Evolutionary conservation across 2,888 invertebrate species (phyloP).

Genomic region (Eutolmus rufibarbis): DNA sequence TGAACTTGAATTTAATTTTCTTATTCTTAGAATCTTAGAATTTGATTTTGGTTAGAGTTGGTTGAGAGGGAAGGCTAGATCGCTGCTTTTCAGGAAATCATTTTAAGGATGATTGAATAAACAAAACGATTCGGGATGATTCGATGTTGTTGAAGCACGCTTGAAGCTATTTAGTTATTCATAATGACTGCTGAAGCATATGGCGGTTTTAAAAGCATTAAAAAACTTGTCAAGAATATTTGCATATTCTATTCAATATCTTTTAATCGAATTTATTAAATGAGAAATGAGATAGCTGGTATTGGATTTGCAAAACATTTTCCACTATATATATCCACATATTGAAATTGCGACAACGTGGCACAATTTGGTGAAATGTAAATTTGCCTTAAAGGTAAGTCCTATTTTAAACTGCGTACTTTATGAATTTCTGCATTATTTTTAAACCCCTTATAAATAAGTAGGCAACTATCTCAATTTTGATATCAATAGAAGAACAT

Average conservation of each 20-base stretch:
- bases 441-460: background rate
- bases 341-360: too few species aligned
- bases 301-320: too few species aligned
- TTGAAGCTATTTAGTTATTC: background rate
- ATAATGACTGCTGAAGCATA: background rate
- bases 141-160: background rate
- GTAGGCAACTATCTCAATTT: background rate
- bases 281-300: too few species aligned
- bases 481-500: background rate
- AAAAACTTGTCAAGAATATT: background rate
- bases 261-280: background rate
- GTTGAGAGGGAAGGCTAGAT: background rate
- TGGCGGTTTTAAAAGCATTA: background rate
- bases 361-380: too few species aligned
- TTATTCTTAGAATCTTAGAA: slow-evolving; percentile 35
- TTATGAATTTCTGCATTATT: background rate
- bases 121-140: background rate
- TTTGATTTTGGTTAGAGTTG: slow-evolving; percentile 1
- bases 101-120: slow-evolving; percentile 13
- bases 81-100: background rate
- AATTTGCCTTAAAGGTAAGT: too few species aligned
- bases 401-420: too few species aligned
- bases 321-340: too few species aligned
- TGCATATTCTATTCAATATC: background rate
- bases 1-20: slow-evolving; percentile 39